Evolutionary conservation across 1,140 invertebrate species (phyloP).

Genomic region (Diuraphis noxia): DNA sequence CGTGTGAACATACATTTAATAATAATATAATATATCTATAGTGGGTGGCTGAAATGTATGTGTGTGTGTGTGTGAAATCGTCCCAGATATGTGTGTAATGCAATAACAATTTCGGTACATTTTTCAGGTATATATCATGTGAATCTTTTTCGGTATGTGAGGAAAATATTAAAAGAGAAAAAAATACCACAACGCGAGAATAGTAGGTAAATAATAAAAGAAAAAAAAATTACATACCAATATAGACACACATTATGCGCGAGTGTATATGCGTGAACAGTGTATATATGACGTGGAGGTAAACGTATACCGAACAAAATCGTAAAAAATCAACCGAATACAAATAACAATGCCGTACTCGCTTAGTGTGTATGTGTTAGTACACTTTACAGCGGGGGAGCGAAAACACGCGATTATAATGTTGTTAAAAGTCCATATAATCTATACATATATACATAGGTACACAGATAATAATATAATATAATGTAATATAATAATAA

Average conservation of each 20-base stretch:
- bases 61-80: conserved; percentile 15
- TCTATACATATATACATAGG: not conserved
- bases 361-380: not conserved
- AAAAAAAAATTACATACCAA: not conserved
- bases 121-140: conserved; percentile 24
- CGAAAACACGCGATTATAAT: conserved; percentile 38
- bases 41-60: not conserved
- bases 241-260: not conserved
- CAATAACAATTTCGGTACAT: conserved; percentile 21
- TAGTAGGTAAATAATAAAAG: not conserved
- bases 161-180: conserved; percentile 38
- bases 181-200: not conserved
- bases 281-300: not conserved
- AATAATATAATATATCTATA: conserved; percentile 15
- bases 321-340: conserved; percentile 43
- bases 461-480: not conserved
- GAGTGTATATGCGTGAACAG: not conserved
- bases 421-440: conserved; percentile 37
- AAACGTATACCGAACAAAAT: conserved; percentile 46
- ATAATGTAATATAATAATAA: conserved; percentile 9
- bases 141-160: conserved; percentile 45
- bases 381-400: conserved; percentile 8
- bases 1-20: conserved; percentile 40
- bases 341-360: conserved; percentile 26
- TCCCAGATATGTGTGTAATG: conserved; percentile 28